Conservation (phyloP, 2,888 invertebrate species). For the Caenorhabditis uteleia region DNA sequence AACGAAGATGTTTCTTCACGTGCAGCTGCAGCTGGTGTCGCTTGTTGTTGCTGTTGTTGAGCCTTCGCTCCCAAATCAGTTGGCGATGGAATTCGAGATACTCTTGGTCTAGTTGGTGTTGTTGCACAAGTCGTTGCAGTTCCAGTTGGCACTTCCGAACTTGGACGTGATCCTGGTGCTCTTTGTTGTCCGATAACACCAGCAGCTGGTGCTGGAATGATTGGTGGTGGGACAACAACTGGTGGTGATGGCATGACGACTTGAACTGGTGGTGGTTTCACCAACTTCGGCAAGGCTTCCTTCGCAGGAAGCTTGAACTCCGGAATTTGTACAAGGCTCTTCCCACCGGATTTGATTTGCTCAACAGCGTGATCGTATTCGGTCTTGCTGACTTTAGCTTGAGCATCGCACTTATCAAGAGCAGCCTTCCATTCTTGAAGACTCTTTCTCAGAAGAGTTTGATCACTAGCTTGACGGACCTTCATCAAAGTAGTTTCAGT, state of each 20-base stretch:
- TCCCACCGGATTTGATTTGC: slow-evolving; percentile 38
- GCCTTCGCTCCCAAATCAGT: background rate
- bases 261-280: slow-evolving; percentile 51
- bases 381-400: slow-evolving; percentile 16
- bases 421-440: slow-evolving; percentile 42
- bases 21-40: background rate
- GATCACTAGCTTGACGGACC: slow-evolving; percentile 41
- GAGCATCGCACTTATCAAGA: slow-evolving; percentile 34
- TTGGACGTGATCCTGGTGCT: background rate
- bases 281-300: slow-evolving; percentile 46
- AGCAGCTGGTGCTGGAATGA: slow-evolving; percentile 32
- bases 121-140: slow-evolving; percentile 6
- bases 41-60: background rate
- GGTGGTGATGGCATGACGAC: slow-evolving; percentile 44
- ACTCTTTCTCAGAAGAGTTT: slow-evolving; percentile 34
- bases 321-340: slow-evolving; percentile 28
- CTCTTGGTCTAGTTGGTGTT: slow-evolving; percentile 12
- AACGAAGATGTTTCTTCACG: slow-evolving; percentile 5
- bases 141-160: background rate
- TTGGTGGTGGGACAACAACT: slow-evolving; percentile 25
- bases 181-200: slow-evolving; percentile 51
- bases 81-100: slow-evolving; percentile 18
- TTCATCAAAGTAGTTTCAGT: slow-evolving; percentile 41
- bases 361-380: slow-evolving; percentile 46
- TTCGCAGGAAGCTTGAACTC: slow-evolving; percentile 30